Evolutionary conservation across 2,113 vertebrate species (phyloP).

Genomic region (Empidonax alnorum): DNA sequence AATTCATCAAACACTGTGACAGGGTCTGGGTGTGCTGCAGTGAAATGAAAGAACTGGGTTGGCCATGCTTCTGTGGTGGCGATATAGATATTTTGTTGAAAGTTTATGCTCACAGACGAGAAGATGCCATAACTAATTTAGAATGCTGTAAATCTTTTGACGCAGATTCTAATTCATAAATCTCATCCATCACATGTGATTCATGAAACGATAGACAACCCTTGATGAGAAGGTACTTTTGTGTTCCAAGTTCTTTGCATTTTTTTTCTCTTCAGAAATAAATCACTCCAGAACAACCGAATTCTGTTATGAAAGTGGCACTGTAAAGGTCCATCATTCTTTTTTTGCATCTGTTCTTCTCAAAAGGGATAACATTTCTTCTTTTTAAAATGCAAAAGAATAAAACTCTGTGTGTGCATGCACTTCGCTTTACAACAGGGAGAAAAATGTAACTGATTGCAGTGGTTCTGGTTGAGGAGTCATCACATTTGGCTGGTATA

Average conservation of each 20-base stretch:
- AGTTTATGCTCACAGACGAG: constrained; percentile 76
- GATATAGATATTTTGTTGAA: constrained; percentile 83
- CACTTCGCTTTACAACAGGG: not conserved
- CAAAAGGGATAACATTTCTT: constrained; percentile 8
- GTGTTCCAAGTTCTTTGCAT: constrained; percentile 77
- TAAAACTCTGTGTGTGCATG: not conserved
- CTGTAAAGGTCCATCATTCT: constrained; percentile 44
- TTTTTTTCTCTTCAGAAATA: constrained; percentile 77
- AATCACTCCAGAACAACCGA: constrained; percentile 77
- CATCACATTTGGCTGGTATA: constrained; percentile 60
- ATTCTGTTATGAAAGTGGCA: constrained; percentile 70
- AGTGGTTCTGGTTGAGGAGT: constrained; percentile 43
- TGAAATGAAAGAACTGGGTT: constrained; percentile 70
- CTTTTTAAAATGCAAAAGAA: constrained; percentile 40
- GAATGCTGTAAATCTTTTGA: constrained; percentile 80
- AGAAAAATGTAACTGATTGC: constrained; percentile 42
- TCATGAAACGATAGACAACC: constrained; percentile 82
- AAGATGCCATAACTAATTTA: constrained; percentile 84
- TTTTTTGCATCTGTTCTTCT: constrained; percentile 60
- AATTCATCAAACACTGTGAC: constrained; percentile 83
- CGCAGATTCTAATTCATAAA: constrained; percentile 81
- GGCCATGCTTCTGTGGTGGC: constrained; percentile 73
- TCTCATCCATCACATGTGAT: constrained; percentile 82
- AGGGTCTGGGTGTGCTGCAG: constrained; percentile 70
- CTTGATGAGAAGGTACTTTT: constrained; percentile 81